These are phyloP conservation scores for Oxyscelio sp. DNA, from an alignment of 2,888 invertebrate species.

Conservation along the genomic window DNA sequence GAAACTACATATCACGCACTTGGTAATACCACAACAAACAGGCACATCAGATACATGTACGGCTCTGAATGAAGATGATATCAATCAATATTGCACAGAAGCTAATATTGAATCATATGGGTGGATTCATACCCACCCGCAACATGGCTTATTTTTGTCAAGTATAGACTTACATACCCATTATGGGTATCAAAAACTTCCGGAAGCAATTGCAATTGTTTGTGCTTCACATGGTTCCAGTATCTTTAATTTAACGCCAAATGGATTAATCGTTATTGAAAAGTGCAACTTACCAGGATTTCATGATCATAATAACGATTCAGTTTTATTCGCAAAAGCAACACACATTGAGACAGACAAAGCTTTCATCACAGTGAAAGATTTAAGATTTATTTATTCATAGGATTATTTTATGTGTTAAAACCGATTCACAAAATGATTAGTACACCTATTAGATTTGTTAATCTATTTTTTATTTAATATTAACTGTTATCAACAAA, in stretches of 20 bases:
- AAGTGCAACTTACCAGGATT: not conserved
- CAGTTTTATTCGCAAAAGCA: not conserved
- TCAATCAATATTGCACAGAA: slow-evolving; percentile 1
- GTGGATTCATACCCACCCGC: slow-evolving; percentile 29
- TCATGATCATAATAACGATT: not conserved
- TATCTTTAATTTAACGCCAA: not conserved
- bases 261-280: slow-evolving; percentile 11
- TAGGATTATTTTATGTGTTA: not conserved
- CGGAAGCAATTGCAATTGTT: not conserved
- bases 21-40: slow-evolving; percentile 26
- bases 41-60: slow-evolving; percentile 11
- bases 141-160: slow-evolving; percentile 22
- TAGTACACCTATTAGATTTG: too few species aligned
- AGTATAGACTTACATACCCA: slow-evolving; percentile 24
- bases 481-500: too few species aligned
- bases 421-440: too few species aligned
- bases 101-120: not conserved
- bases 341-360: slow-evolving; percentile 6
- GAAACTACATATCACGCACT: not conserved
- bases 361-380: slow-evolving; percentile 1
- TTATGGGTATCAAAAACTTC: slow-evolving; percentile 7
- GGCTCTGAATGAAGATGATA: not conserved
- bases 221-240: not conserved
- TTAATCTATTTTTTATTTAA: too few species aligned
- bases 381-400: slow-evolving; percentile 9